Base-by-base conservation (phyloP, 2,113 vertebrate genomes). In the Macroglossus sobrinus region DNA sequence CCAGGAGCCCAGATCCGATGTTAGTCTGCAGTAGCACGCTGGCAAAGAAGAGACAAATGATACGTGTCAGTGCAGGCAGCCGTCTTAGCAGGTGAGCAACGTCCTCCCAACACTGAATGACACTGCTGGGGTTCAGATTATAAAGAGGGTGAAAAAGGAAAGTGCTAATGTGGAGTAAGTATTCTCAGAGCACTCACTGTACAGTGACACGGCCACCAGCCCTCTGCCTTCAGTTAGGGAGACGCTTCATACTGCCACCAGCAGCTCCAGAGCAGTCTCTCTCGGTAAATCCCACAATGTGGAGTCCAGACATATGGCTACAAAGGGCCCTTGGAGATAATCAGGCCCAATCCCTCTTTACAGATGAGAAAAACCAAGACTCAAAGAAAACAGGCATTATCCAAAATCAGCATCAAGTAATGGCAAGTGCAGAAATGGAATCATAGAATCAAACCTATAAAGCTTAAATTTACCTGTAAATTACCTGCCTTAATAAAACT, bases 1-100 rank as follows among this genome's bases (percentile, higher is more conserved):
- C 57, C 3, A 3, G 68, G 43, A 91, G 61, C 61, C 78, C 91
- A 86, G 63, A 95, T 95, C 95, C 96, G 97, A 93, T 97, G 95
- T 97, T 92, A 97, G 72, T 94, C 93, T 93, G 59, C 72, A 81
- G 95, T 85, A 63, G 91, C 19, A 0, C 81, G 15, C 97, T 97
- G 91, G 55, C 13, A 38, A 82, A 81, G 14, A 72, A 80, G 69
- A 68, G 40, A 80, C 7, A 92, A 57, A 89, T 0, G 33, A 33
- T 35, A 63, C 0, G 0, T 21, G 45, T 97, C 75, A 98, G 35
- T 13, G 1, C 84, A 74, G 35, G 72, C 0, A 4, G 40, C 75
- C 43, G 0, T 1, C 0, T 43, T 4, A 33, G 33, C 11, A 15
- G 76, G 35, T 28, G 3, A 50, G 30, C 26, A 28, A 45, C 28